Evolutionary conservation across 2,888 invertebrate genomes (phyloP), one percentile per base, ranked within the genome.

Genomic region (Leucoma salicis): DNA sequence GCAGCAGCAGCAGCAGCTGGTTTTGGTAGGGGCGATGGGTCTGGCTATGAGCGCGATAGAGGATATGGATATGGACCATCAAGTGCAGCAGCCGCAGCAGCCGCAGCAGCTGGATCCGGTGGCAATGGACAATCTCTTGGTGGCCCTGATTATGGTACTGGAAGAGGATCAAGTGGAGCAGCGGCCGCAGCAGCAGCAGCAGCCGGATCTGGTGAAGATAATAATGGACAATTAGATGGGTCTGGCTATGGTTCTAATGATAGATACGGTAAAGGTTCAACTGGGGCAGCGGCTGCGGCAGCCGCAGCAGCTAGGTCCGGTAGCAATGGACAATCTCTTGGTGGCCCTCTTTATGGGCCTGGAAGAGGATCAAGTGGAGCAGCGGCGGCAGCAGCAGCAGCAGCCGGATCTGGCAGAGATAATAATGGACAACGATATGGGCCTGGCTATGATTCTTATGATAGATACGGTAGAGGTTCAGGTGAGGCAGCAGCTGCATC

Each of bases 271-370:
- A n/a, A n/a, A n/a, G n/a, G n/a, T n/a, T n/a, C n/a, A n/a, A n/a
- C n/a, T n/a, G n/a, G n/a, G n/a, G 14, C 38, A 31, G 14, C 31
- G 24, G 38, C 38, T 6, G 31, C 38, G 15, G 38, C 38, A 31
- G 38, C 38, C n/a, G 39, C 42, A 32, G 34, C 36, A 16, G 25
- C 36, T 5, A 29, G 35, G 13, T 12, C 44, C 7, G 29, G n/a
- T 11, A 18, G n/a, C 35, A 11, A n/a, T n/a, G 34, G 37, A 7
- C 13, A n/a, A n/a, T n/a, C n/a, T n/a, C n/a, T n/a, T n/a, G n/a
- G n/a, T n/a, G n/a, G n/a, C n/a, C n/a, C n/a, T n/a, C n/a, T n/a
- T n/a, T n/a, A n/a, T n/a, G n/a, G n/a, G n/a, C n/a, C n/a, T n/a
- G n/a, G n/a, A n/a, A n/a, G n/a, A n/a, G n/a, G n/a, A n/a, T n/a